These are phyloP conservation scores for Amazona vittata DNA, from an alignment of 2,113 vertebrate species.

Conservation along the genomic window DNA sequence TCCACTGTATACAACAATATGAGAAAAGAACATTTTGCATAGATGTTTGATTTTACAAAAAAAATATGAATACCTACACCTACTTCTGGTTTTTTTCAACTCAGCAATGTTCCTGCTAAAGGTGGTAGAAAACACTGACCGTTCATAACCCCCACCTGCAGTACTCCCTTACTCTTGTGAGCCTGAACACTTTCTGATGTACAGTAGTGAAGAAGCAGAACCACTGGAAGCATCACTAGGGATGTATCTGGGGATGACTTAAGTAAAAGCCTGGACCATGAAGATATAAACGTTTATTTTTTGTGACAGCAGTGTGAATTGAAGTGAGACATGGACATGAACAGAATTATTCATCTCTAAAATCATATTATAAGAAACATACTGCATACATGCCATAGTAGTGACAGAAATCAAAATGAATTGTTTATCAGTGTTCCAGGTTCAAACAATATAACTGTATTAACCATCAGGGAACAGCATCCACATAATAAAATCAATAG, in stretches of 20 bases:
- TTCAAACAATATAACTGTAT: neutral
- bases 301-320: neutral
- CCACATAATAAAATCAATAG: neutral
- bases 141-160: neutral
- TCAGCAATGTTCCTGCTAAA: neutral
- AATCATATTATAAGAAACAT: neutral
- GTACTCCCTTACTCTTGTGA: neutral
- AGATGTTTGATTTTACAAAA: neutral
- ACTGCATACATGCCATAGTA: neutral
- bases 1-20: neutral
- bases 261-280: neutral
- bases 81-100: neutral
- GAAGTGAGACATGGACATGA: neutral
- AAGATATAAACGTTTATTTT: neutral
- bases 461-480: neutral
- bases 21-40: neutral
- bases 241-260: neutral
- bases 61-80: neutral
- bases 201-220: neutral
- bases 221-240: neutral
- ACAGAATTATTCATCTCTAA: neutral
- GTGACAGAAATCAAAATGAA: slow-evolving; percentile 22
- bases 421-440: neutral
- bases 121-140: neutral
- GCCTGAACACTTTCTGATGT: neutral